These are phyloP conservation scores for Oriolus oriolus DNA, from an alignment of 2,113 vertebrate species.

Conservation along the genomic window DNA sequence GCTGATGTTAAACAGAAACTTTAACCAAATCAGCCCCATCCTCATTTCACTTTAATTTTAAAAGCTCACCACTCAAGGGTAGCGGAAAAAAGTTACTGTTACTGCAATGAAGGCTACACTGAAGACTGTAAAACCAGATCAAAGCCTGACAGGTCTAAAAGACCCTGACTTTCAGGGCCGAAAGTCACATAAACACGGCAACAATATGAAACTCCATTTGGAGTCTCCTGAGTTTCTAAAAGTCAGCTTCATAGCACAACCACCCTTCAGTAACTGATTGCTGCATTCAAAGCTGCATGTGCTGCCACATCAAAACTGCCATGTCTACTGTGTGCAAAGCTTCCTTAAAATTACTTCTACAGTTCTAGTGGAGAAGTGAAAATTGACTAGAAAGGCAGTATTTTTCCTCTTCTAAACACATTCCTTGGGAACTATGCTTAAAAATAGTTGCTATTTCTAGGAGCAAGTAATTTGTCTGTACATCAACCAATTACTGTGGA, in stretches of 20 bases:
- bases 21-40: background rate
- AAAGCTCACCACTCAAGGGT: background rate
- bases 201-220: background rate
- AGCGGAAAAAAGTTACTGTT: background rate
- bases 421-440: background rate
- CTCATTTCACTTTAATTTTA: background rate
- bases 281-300: background rate
- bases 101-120: background rate
- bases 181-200: background rate
- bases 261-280: background rate
- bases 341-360: background rate
- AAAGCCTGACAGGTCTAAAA: background rate
- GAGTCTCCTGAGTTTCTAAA: background rate
- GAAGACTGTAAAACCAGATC: background rate
- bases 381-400: background rate
- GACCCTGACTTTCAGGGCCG: background rate
- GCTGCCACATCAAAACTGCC: background rate
- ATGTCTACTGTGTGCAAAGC: accelerated
- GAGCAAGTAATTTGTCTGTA: background rate
- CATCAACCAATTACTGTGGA: background rate
- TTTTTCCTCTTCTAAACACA: background rate
- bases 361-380: background rate
- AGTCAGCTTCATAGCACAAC: background rate
- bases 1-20: background rate
- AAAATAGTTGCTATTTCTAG: background rate